Evolutionary conservation across 2,797 vertebrate genomes (phyloP).

Genomic region (Leptatherina wallacei): DNA sequence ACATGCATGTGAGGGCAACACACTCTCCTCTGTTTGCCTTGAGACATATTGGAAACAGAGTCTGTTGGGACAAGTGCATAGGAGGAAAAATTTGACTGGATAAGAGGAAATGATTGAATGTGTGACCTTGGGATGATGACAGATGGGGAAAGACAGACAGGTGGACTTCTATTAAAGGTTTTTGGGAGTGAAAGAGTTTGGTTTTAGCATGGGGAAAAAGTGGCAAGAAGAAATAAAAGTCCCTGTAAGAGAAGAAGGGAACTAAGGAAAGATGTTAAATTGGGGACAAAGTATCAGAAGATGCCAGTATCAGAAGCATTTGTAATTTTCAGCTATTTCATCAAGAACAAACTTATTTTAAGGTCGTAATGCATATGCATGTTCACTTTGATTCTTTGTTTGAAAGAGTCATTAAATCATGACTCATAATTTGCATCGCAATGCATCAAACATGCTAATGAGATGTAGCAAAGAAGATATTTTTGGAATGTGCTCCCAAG

Average conservation of each 20-base stretch:
- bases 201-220: slow-evolving; percentile 5
- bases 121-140: slow-evolving; percentile 60
- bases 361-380: slow-evolving; percentile 19
- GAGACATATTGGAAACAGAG: slow-evolving; percentile 52
- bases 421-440: slow-evolving; percentile 56
- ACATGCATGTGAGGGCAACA: background rate
- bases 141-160: slow-evolving; percentile 34
- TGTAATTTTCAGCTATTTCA: slow-evolving; percentile 13
- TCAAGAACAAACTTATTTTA: slow-evolving; percentile 18
- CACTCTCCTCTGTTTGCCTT: slow-evolving; percentile 52
- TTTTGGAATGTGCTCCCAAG: slow-evolving; percentile 50
- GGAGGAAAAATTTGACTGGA: slow-evolving; percentile 65
- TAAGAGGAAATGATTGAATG: slow-evolving; percentile 62
- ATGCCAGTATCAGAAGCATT: background rate
- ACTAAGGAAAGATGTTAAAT: slow-evolving; percentile 2
- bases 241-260: slow-evolving; percentile 9
- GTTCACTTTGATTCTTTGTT: slow-evolving; percentile 46
- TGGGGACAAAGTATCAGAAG: background rate
- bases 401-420: slow-evolving; percentile 47
- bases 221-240: slow-evolving; percentile 28
- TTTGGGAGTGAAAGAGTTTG: slow-evolving; percentile 33
- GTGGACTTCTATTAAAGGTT: slow-evolving; percentile 69
- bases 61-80: slow-evolving; percentile 41
- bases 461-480: slow-evolving; percentile 46
- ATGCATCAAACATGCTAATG: slow-evolving; percentile 54